Evolutionary conservation across 2,113 vertebrate species (phyloP).

Genomic region (Pedetes capensis): DNA sequence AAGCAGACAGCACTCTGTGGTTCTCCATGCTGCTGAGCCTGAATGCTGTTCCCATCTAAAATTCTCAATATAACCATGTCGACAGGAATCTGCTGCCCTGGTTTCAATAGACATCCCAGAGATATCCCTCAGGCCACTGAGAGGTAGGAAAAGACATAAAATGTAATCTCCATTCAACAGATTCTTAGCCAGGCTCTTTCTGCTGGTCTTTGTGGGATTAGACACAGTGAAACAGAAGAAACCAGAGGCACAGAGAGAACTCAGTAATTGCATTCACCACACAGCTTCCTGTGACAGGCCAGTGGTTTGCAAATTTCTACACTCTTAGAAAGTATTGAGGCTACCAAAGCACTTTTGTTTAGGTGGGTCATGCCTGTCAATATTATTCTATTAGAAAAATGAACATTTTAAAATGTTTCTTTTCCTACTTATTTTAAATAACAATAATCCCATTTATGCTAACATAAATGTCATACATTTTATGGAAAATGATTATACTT

Average conservation of each 20-base stretch:
- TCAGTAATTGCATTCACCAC: background rate
- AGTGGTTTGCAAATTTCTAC: background rate
- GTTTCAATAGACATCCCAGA: background rate
- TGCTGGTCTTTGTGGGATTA: no score
- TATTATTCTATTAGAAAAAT: background rate
- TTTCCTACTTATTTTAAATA: background rate
- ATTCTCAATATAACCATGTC: background rate
- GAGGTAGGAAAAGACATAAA: background rate
- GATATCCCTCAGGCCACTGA: fast-evolving
- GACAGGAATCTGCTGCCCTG: background rate
- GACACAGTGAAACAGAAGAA: background rate
- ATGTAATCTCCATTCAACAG: background rate
- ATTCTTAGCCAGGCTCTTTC: background rate
- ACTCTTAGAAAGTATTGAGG: background rate
- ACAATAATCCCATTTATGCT: background rate
- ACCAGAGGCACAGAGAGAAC: background rate
- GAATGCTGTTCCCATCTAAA: background rate
- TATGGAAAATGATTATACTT: background rate
- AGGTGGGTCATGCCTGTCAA: background rate
- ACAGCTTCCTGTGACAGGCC: background rate
- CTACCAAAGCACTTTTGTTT: background rate
- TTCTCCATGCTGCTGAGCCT: background rate
- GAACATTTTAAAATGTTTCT: background rate
- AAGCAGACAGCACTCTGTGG: background rate
- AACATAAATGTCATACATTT: background rate